Percentiles rank a stretch among this genome's conserved stretches.
phyloP scores from a whole-genome alignment of 2,113 vertebrate species.

The Anguilla japonica region DNA sequence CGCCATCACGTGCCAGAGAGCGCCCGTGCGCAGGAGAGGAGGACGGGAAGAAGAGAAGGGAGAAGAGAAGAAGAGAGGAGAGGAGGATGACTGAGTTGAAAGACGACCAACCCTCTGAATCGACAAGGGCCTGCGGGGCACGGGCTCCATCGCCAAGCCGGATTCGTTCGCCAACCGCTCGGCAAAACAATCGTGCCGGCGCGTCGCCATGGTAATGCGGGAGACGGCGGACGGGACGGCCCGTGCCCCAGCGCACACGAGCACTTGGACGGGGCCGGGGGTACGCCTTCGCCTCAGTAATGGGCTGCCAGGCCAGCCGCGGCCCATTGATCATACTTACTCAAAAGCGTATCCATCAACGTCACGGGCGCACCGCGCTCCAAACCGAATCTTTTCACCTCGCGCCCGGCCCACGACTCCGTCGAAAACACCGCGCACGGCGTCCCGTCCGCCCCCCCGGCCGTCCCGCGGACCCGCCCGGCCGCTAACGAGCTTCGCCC shows the following conservation, averaged over 20 bases:
- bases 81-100: no score
- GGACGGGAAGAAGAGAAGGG: background rate
- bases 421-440: background rate
- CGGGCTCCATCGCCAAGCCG: no score
- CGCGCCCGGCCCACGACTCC: background rate
- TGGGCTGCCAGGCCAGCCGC: background rate
- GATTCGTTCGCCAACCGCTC: background rate
- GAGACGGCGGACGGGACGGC: background rate
- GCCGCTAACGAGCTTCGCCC: slow-evolving; percentile 55
- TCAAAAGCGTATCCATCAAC: slow-evolving; percentile 1
- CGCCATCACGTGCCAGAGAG: no score
- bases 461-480: slow-evolving; percentile 44
- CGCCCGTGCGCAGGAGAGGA: background rate
- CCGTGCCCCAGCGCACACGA: background rate
- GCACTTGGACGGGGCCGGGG: background rate
- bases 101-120: background rate
- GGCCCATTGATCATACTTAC: background rate
- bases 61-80: background rate
- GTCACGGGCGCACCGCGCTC: background rate
- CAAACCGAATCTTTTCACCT: background rate
- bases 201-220: background rate
- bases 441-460: background rate
- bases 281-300: background rate
- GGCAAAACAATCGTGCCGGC: background rate
- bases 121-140: background rate